These are phyloP conservation scores for Siniperca chuatsi DNA, from an alignment of 2,113 vertebrate genomes.

Conservation along the genomic window DNA sequence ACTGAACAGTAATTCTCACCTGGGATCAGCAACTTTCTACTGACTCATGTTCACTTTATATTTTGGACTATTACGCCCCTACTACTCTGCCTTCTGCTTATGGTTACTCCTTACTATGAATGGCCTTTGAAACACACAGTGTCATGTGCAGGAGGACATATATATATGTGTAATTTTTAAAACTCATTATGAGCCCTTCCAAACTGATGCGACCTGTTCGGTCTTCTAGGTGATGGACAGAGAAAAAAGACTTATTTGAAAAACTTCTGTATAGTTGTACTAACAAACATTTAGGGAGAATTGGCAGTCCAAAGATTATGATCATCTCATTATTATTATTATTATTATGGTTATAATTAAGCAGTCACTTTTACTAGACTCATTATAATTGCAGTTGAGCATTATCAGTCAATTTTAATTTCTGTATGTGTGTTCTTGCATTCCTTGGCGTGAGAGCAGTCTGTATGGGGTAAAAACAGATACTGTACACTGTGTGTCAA, in stretches of 20 bases:
- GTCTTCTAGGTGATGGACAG: slow-evolving; percentile 27
- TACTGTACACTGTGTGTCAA: slow-evolving; percentile 49
- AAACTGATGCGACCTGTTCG: slow-evolving; percentile 19
- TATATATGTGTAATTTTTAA: slow-evolving; percentile 26
- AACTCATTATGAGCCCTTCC: slow-evolving; percentile 35
- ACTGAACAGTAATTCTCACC: slow-evolving; percentile 31
- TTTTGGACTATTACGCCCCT: slow-evolving; percentile 49
- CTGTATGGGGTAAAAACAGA: slow-evolving; percentile 35
- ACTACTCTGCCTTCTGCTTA: slow-evolving; percentile 56
- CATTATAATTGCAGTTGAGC: slow-evolving; percentile 29
- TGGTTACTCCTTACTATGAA: slow-evolving; percentile 55
- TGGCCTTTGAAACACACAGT: slow-evolving; percentile 83
- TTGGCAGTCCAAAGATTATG: slow-evolving; percentile 92
- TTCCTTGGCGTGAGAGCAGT: slow-evolving; percentile 50
- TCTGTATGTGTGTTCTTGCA: slow-evolving; percentile 51
- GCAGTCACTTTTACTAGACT: slow-evolving; percentile 16
- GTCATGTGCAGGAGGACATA: slow-evolving; percentile 52
- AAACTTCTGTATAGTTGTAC: slow-evolving; percentile 84
- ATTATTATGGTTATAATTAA: slow-evolving; percentile 65
- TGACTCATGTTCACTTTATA: slow-evolving; percentile 38
- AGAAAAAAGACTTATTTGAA: slow-evolving; percentile 34
- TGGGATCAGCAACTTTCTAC: slow-evolving; percentile 70
- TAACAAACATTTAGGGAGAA: slow-evolving; percentile 85
- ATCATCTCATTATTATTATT: slow-evolving; percentile 54
- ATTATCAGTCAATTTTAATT: slow-evolving; percentile 30